phyloP scores from a whole-genome alignment of 1,140 invertebrate genomes.

The Hyles euphorbiae region DNA sequence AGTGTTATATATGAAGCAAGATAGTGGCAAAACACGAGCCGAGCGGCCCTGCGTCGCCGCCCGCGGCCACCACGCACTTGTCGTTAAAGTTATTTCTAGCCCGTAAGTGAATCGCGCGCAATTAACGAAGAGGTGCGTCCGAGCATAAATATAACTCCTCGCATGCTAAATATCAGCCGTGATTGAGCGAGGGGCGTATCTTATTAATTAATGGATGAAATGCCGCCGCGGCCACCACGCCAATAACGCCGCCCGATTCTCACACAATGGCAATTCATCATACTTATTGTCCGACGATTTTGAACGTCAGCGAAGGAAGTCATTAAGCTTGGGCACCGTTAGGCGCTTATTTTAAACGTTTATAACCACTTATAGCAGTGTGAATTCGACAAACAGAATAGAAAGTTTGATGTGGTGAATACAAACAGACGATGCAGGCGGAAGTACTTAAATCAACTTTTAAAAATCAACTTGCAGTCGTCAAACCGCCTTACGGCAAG shows the following conservation, averaged over 20 bases:
- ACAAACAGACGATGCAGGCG: conserved; percentile 7
- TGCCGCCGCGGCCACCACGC: conserved; percentile 37
- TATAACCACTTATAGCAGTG: conserved; percentile 34
- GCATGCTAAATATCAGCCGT: conserved; percentile 41
- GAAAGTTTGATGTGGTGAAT: conserved; percentile 11
- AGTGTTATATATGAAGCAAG: no score
- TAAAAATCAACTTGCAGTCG: conserved; percentile 24
- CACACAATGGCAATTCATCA: conserved; percentile 60
- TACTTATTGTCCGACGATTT: conserved; percentile 60
- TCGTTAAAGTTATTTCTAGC: conserved; percentile 40
- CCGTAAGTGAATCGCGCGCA: conserved; percentile 44
- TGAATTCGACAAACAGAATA: conserved; percentile 29
- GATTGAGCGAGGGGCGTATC: conserved; percentile 53
- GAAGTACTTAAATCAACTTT: conserved; percentile 28
- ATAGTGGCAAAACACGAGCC: no score
- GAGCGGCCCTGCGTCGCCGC: not conserved
- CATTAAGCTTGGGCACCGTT: conserved; percentile 45
- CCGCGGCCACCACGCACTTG: conserved; percentile 27
- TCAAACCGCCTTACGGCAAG: conserved; percentile 23
- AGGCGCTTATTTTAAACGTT: conserved; percentile 33
- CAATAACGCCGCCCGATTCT: conserved; percentile 48
- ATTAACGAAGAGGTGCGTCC: conserved; percentile 48
- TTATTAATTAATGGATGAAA: conserved; percentile 62
- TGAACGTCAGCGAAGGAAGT: conserved; percentile 59
- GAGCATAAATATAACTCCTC: conserved; percentile 45